Evolutionary conservation across 2,113 vertebrate genomes (phyloP).

Genomic region (Sminthopsis crassicaudata): DNA sequence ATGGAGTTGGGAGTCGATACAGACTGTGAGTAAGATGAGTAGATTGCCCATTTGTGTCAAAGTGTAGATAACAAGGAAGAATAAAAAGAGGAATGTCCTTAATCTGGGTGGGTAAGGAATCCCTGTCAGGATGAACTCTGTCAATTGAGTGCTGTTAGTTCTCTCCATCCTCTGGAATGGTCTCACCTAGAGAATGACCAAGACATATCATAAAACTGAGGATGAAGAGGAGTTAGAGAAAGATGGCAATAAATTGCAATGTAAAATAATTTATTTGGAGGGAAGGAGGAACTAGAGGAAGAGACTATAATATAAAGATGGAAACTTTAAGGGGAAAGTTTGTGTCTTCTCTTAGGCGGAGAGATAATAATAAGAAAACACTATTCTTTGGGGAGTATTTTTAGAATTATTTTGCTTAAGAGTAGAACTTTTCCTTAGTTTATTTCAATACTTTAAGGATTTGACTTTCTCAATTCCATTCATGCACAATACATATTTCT

Average conservation of each 20-base stretch:
- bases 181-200: constrained; percentile 44
- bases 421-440: neutral
- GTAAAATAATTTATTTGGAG: neutral
- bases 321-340: neutral
- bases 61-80: constrained; percentile 75
- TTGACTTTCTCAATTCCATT: neutral
- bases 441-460: neutral
- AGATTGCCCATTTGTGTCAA: constrained; percentile 78
- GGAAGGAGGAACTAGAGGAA: neutral
- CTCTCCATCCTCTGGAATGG: constrained; percentile 52
- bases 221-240: neutral
- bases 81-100: constrained; percentile 59
- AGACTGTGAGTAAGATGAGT: constrained; percentile 72
- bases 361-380: constrained; percentile 1
- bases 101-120: constrained; percentile 67
- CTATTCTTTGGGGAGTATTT: neutral
- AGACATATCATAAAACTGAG: neutral
- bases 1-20: constrained; percentile 64
- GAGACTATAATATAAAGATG: neutral
- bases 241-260: neutral
- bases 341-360: neutral
- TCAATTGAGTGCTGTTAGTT: constrained; percentile 62
- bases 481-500: neutral
- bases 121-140: constrained; percentile 72
- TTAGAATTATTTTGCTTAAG: neutral